A percentile compares a stretch with the other conserved stretches of the same genome.
Evolutionary conservation across 2,113 vertebrate genomes (phyloP).

Genomic region (Carassius auratus): DNA sequence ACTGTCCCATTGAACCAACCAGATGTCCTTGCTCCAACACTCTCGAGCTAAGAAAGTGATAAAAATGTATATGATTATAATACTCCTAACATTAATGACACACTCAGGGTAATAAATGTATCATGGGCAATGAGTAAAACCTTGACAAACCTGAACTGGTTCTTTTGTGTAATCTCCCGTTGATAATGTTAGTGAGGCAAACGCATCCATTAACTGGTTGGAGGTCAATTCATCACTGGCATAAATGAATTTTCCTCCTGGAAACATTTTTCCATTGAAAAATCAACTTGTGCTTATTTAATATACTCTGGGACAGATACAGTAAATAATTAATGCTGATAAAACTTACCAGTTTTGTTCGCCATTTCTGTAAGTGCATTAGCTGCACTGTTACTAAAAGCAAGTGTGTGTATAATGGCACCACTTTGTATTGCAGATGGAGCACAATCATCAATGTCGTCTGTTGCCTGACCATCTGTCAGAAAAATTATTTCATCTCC

Average conservation of each 20-base stretch:
- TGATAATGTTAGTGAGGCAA: constrained; percentile 68
- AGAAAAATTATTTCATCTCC: constrained; percentile 72
- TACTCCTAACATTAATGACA: constrained; percentile 20
- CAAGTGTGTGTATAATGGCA: constrained; percentile 68
- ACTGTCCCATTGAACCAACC: no score
- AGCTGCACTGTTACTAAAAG: constrained; percentile 60
- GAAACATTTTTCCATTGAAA: not conserved
- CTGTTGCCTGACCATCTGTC: constrained; percentile 59
- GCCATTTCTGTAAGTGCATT: constrained; percentile 61
- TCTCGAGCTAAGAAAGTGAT: no score
- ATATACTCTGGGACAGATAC: not conserved
- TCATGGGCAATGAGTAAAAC: no score
- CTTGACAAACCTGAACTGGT: constrained; percentile 67
- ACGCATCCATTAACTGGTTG: constrained; percentile 71
- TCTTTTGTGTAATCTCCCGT: constrained; percentile 65
- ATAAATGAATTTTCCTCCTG: no score
- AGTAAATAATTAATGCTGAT: not conserved
- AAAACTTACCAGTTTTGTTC: constrained; percentile 61
- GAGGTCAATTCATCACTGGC: no score
- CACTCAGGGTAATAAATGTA: no score
- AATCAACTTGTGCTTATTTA: not conserved
- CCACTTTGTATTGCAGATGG: constrained; percentile 58
- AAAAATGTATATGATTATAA: no score
- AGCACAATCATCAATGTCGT: constrained; percentile 55
- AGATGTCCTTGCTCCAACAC: no score